These are phyloP conservation scores for Parazoanthus atlanticus DNA, from an alignment of 92 coral and sea anemone genomes.

Conservation along the genomic window DNA sequence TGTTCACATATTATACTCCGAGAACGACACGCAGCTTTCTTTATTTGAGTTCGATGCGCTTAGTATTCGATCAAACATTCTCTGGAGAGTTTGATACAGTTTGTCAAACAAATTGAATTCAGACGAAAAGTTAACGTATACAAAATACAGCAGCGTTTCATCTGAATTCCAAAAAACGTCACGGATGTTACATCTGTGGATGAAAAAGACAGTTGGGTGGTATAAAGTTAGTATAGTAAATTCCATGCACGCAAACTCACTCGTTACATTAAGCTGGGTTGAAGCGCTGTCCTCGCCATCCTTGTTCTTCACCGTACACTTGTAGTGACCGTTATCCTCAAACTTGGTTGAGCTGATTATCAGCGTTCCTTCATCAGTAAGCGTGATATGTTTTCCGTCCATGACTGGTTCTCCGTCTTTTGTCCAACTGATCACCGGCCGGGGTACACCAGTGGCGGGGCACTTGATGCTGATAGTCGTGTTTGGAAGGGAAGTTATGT, in stretches of 20 bases:
- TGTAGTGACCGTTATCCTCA: not conserved
- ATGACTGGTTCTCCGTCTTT: not conserved
- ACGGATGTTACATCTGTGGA: not conserved
- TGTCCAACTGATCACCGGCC: not conserved
- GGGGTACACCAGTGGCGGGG: not conserved
- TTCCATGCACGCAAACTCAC: not conserved
- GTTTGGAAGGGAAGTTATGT: conserved; percentile 5
- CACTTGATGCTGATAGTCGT: conserved; percentile 3
- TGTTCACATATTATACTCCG: no score
- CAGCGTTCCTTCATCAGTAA: not conserved
- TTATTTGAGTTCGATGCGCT: no score
- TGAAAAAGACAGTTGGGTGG: not conserved
- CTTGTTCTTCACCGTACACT: conserved; percentile 7
- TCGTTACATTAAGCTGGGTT: not conserved
- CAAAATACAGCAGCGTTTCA: not conserved
- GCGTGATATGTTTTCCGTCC: no score
- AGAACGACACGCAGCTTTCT: no score
- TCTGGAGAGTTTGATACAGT: no score
- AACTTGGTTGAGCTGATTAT: not conserved
- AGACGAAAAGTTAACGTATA: no score
- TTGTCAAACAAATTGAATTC: no score
- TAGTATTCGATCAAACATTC: no score
- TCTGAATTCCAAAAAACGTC: no score
- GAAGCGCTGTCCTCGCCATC: not conserved
- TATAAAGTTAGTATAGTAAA: no score